phyloP scores from a whole-genome alignment of 2,797 vertebrate species.

The Phalloptychus januarius region DNA sequence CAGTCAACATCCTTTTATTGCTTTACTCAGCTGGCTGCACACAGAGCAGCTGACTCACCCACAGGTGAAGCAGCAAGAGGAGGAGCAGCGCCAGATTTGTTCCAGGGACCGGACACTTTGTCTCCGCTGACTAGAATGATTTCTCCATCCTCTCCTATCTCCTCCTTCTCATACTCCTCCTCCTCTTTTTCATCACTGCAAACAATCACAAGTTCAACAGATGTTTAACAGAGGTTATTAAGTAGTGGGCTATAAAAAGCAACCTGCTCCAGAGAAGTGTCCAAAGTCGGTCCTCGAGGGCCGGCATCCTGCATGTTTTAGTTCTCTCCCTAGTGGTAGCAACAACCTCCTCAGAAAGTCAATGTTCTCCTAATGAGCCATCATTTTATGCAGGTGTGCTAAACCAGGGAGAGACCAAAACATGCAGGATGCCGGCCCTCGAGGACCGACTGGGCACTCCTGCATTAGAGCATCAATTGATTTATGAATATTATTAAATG shows the following conservation, averaged over 20 bases:
- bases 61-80: slow-evolving; percentile 78
- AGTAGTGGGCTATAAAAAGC: background rate
- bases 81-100: slow-evolving; percentile 86
- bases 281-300: no score
- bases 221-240: background rate
- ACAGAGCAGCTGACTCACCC: slow-evolving; percentile 59
- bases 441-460: no score
- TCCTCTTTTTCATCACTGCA: slow-evolving; percentile 91
- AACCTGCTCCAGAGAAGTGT: background rate
- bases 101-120: slow-evolving; percentile 93
- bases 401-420: no score
- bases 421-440: no score
- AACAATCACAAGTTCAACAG: slow-evolving; percentile 13
- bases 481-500: background rate
- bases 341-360: no score
- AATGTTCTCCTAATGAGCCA: no score
- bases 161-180: slow-evolving; percentile 94
- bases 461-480: background rate
- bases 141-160: slow-evolving; percentile 91
- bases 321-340: no score
- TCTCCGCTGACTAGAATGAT: slow-evolving; percentile 87
- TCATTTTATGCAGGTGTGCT: no score
- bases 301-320: no score
- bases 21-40: background rate
- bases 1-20: background rate